A percentile compares a stretch with the other conserved stretches of the same genome.
Evolutionary conservation across 2,888 invertebrate genomes (phyloP).

Genomic region (Eulithis prunata): DNA sequence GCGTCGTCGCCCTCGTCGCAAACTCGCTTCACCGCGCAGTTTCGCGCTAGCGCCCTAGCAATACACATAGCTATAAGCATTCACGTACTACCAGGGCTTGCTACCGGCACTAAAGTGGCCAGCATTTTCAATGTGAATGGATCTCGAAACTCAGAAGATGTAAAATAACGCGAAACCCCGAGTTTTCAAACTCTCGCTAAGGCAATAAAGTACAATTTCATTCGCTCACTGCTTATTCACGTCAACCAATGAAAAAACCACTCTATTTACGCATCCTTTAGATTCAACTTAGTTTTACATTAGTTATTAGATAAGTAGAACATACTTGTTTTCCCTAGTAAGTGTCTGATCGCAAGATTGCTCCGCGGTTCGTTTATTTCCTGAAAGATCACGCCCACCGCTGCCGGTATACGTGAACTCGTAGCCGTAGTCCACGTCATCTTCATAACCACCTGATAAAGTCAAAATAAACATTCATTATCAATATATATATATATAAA

Average conservation of each 20-base stretch:
- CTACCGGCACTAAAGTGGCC: too few relatives aligned
- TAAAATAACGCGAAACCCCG: too few relatives aligned
- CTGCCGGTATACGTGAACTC: constrained; percentile 93
- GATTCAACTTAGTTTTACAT: neutral
- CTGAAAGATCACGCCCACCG: constrained; percentile 92
- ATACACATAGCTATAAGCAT: neutral
- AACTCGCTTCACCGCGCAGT: constrained; percentile 88
- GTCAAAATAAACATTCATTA: neutral
- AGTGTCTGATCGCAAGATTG: constrained; percentile 92
- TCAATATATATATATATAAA: too few relatives aligned
- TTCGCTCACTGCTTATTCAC: too few relatives aligned
- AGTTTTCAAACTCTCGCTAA: too few relatives aligned
- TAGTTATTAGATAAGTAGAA: neutral
- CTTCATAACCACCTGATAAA: constrained; percentile 90
- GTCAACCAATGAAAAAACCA: too few relatives aligned
- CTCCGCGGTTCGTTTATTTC: constrained; percentile 91
- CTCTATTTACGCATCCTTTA: too few relatives aligned
- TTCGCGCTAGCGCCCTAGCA: constrained; percentile 88
- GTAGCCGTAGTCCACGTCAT: constrained; percentile 91
- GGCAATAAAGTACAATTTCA: too few relatives aligned
- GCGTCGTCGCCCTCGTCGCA: constrained; percentile 88
- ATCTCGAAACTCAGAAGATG: too few relatives aligned
- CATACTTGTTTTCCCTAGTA: constrained; percentile 89
- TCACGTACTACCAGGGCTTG: too few relatives aligned
- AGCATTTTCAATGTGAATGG: too few relatives aligned